Evolutionary conservation across 1,140 invertebrate genomes (phyloP).

Genomic region (Tetramorium simillimum): DNA sequence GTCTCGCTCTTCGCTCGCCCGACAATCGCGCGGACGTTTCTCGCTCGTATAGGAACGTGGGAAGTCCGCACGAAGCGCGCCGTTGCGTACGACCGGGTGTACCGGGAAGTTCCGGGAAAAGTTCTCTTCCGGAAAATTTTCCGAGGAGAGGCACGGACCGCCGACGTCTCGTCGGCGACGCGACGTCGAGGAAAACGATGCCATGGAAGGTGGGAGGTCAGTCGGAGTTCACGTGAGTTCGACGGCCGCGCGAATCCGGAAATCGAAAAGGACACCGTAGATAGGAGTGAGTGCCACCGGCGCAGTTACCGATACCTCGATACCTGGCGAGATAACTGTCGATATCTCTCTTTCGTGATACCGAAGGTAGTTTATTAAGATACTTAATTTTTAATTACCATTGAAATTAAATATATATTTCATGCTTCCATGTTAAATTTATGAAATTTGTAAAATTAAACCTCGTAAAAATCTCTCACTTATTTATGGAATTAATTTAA

Average conservation of each 20-base stretch:
- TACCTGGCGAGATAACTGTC: background rate
- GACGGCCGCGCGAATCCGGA: constrained; percentile 51
- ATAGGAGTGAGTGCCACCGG: background rate
- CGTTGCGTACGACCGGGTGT: background rate
- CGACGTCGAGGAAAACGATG: constrained; percentile 6
- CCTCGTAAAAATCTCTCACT: background rate
- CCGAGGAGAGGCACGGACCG: background rate
- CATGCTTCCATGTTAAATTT: background rate
- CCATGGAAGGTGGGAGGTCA: constrained; percentile 24
- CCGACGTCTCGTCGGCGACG: background rate
- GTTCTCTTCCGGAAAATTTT: constrained; percentile 7
- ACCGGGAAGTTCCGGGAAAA: constrained; percentile 3
- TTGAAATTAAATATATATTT: background rate
- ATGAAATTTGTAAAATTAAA: background rate
- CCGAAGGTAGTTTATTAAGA: background rate
- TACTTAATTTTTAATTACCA: background rate
- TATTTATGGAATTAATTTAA: background rate
- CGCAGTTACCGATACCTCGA: background rate
- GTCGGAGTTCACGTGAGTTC: constrained; percentile 16
- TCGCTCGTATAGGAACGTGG: background rate
- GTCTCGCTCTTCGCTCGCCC: background rate
- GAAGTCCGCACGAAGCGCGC: background rate
- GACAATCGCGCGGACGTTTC: background rate
- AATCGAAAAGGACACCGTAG: constrained; percentile 33
- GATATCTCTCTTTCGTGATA: background rate